Base-by-base conservation (phyloP, 2,113 vertebrate species). In the Synchiropus splendidus region DNA sequence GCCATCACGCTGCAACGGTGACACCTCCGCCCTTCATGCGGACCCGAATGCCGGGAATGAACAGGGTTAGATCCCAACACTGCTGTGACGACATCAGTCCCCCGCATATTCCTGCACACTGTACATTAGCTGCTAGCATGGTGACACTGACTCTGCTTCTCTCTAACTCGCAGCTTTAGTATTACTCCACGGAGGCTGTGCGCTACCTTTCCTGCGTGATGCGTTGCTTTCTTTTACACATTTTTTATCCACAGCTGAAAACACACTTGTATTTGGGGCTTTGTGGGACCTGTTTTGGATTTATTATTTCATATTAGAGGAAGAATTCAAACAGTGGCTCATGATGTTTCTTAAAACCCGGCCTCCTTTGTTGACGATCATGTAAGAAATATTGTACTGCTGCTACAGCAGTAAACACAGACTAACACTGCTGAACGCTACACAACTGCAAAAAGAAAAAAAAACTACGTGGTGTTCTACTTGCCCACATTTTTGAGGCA, bases 71-170 rank as follows among this genome's bases (percentile, higher is more conserved):
- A 49, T n/a, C 30, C 16, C 17, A 12, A n/a, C 0, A 6, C 2
- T 2, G 9, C 30, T 49, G 36, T 54, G 61, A 64, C 63, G 47
- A 47, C 54, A 39, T 54, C 50, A 47, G 47, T 41, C 50, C 48
- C 45, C 54, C 34, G 39, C 49, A 45, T 4, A 57, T 61, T 64
- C 67, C 67, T 65, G 54, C 87, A 85, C 82, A 74, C 69, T 84
- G 81, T 85, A 85, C 79, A 87, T 89, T 87, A 86, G 78, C 82
- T 74, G 82, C 84, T 83, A 85, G 89, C 89, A 89, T 91, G 87
- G 86, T 85, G 77, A 84, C 83, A 74, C 81, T 70, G 74, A 78
- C 69, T 77, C 70, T 67, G 80, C 81, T 76, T 72, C 51, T 74
- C 54, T 73, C 47, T 67, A 57, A 64, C 60, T 71, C 45, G 64